A percentile compares a stretch with the other conserved stretches of the same genome.
These are phyloP conservation scores for Deilephila elpenor DNA, from an alignment of 2,888 invertebrate species.

Conservation along the genomic window DNA sequence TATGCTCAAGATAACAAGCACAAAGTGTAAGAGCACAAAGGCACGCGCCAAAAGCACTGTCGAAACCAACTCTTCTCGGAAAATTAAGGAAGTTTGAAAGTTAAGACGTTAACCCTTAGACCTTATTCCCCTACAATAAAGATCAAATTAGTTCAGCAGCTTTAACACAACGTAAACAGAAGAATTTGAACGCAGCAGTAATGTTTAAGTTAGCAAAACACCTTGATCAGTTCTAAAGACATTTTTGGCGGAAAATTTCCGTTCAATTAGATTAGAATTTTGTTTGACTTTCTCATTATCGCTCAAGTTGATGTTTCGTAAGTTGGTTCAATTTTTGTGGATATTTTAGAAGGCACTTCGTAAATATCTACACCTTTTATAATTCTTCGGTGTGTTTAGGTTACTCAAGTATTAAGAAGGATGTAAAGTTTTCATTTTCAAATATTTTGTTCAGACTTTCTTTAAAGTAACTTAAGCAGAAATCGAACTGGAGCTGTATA, in stretches of 20 bases:
- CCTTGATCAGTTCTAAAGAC: conserved; percentile 11
- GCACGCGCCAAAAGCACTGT: conserved; percentile 13
- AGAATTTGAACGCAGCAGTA: conserved; percentile 6
- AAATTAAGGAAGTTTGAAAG: conserved; percentile 15
- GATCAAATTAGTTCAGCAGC: background rate
- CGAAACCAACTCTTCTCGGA: background rate
- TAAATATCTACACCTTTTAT: background rate
- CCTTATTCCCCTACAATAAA: conserved; percentile 4
- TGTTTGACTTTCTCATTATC: conserved; percentile 23
- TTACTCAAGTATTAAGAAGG: background rate
- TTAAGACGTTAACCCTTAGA: background rate
- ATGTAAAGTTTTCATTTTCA: background rate
- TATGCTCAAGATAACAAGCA: background rate
- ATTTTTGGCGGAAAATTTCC: conserved; percentile 19
- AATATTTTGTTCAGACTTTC: background rate
- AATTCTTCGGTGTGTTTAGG: background rate
- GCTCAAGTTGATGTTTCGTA: conserved; percentile 8
- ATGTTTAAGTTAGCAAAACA: conserved; percentile 18
- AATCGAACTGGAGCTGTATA: too few relatives aligned
- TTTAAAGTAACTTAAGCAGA: too few relatives aligned
- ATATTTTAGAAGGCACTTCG: conserved; percentile 5
- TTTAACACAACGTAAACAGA: conserved; percentile 7
- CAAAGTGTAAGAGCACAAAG: conserved; percentile 16
- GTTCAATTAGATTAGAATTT: conserved; percentile 23
- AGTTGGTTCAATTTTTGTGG: conserved; percentile 5